Base-by-base conservation (phyloP, 2,113 vertebrate genomes). In the Cyanoramphus novaezelandiae region DNA sequence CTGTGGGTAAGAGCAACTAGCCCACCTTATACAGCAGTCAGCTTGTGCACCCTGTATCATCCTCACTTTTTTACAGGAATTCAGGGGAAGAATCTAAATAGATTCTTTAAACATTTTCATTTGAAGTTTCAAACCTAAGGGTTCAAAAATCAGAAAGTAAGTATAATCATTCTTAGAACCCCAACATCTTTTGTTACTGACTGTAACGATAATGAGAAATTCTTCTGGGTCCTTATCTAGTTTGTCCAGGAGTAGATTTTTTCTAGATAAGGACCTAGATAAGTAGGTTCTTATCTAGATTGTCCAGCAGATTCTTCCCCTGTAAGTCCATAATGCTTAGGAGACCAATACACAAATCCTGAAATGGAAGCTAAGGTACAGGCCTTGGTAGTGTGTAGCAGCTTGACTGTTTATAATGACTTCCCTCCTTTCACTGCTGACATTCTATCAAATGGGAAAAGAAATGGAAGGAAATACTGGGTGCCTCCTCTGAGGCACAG, bases 361-460 rank as follows among this genome's bases (percentile, higher is more conserved):
- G 44, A 74, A 84, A 81, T 6, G 11, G 77, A 81, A 75, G 41
- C 31, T 53, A 49, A 85, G 28, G n/a, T 28, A 41, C 33, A 2
- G 50, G 49, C 29, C 35, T 18, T 35, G 33, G 47, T 9, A 64
- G 41, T 0, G 2, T 35, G 44, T 23, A 39, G 35, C 68, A 57
- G 10, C 16, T 37, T 86, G 71, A 47, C 41, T 82, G 20, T 13
- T 21, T 12, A 1, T 11, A 84, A 70, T 0, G 0, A 11, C 18
- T 41, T 74, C 10, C 13, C 31, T 50, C 31, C 13, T 59, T 82
- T 90, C 29, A 8, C 2, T 83, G 19, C 4, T 78, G 37, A 75
- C 86, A 78, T 84, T 53, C 12, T 67, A 63, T 43, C 50, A 53
- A 67, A 63, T 15, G 6, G 43, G 37, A 70, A 52, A 86, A 86